Conservation (phyloP, 1,140 invertebrate species). For the Medauroidea extradentata region DNA sequence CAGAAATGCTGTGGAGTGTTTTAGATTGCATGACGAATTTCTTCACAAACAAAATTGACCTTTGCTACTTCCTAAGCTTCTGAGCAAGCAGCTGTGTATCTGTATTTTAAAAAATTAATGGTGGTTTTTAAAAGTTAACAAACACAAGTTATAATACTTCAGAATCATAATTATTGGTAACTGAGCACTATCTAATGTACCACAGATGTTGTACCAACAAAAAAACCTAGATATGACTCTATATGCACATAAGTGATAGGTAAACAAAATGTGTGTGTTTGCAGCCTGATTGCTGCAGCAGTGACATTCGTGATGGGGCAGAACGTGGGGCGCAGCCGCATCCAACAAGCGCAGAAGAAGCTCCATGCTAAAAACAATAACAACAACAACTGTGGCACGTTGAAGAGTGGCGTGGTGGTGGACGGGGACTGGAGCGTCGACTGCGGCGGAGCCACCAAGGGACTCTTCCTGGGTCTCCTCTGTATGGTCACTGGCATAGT, state of each 20-base stretch:
- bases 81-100: too few relatives aligned
- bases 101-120: too few relatives aligned
- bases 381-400: constrained; percentile 8
- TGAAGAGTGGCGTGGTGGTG: not conserved
- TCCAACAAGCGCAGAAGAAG: constrained; percentile 30
- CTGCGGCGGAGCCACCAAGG: constrained; percentile 55
- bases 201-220: too few relatives aligned
- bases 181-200: too few relatives aligned
- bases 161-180: too few relatives aligned
- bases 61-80: too few relatives aligned
- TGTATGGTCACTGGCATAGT: constrained; percentile 57
- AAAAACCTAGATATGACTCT: too few relatives aligned
- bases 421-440: constrained; percentile 37
- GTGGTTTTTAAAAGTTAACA: too few relatives aligned
- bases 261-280: not conserved
- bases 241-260: not conserved
- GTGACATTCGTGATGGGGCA: constrained; percentile 60
- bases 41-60: too few relatives aligned
- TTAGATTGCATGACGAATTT: too few relatives aligned
- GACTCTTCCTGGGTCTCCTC: constrained; percentile 56
- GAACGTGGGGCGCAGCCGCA: constrained; percentile 47
- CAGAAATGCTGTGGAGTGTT: too few relatives aligned
- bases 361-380: constrained; percentile 38
- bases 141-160: too few relatives aligned
- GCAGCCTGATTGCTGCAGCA: constrained; percentile 55